Base-by-base conservation (phyloP, 2,797 vertebrate species). In the Acanthiza pusilla region DNA sequence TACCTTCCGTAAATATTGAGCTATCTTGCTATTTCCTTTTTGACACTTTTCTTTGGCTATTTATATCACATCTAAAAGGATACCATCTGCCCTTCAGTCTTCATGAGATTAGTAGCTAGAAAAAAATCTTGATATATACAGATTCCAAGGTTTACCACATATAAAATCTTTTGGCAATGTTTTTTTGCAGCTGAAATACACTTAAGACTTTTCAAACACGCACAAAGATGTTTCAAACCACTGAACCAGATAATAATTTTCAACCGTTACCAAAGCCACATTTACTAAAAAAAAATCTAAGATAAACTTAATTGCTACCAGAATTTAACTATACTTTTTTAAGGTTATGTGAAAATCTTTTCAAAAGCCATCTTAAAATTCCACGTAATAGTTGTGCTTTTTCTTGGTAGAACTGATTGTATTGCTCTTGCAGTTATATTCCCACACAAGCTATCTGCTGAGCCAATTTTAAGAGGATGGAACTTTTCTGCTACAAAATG, bases 241-340 rank as follows among this genome's bases (percentile, higher is more conserved):
- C 70, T 72, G 96, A 98, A 97, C 94, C 93, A 97, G 71, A 88
- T 95, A 97, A 97, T 98, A 81, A 96, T 93, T 94, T 97, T 96
- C 50, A 96, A 91, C 51, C 0, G 19, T 96, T 97, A 97, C 67
- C 60, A 89, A 96, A 96, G 91, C 88, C 79, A 89, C 70, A 75
- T 94, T 97, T 93, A 97, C 89, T 94, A 93, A 93, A 97, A 93
- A 93, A 97, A 97, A 92, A 40, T 57, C 68, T 66, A 47, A 93
- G 92, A 95, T 88, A 95, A 95, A 94, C 73, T 95, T 96, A 96
- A 97, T 65, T 96, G 86, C 85, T 95, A 79, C 47, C 53, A 86
- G 91, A 93, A 91, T 94, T 79, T 80, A 97, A 95, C 88, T 53
- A 93, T 70, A 94, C 88, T 85, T 74, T 88, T 96, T 94, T 96